These are phyloP conservation scores for Genyomyrus donnyi DNA, from an alignment of 2,113 vertebrate species.

Conservation along the genomic window DNA sequence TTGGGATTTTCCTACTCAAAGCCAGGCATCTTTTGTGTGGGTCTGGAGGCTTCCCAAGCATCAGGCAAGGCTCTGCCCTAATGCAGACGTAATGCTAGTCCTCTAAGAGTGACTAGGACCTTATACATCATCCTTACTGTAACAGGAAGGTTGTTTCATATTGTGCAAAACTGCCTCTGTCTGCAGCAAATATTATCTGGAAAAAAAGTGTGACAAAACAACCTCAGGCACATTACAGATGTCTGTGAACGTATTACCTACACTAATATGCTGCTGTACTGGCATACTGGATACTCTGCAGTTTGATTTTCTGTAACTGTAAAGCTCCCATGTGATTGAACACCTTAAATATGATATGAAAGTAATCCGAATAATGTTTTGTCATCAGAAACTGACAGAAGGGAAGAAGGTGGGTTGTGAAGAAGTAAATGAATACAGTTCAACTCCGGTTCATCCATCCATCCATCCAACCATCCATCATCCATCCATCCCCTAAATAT, in stretches of 20 bases:
- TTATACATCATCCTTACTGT: background rate
- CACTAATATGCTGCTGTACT: background rate
- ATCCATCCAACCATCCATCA: background rate
- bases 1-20: background rate
- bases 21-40: background rate
- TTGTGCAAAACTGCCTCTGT: background rate
- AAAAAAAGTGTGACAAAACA: background rate
- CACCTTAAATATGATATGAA: background rate
- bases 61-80: background rate
- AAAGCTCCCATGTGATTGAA: background rate
- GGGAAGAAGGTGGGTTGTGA: background rate
- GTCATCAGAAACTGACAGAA: background rate
- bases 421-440: background rate
- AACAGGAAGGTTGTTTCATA: background rate
- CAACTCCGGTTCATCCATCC: background rate
- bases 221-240: background rate
- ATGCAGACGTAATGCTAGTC: background rate
- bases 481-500: background rate
- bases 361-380: background rate
- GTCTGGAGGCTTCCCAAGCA: background rate
- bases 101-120: background rate
- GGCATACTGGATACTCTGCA: background rate
- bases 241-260: background rate
- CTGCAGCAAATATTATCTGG: background rate
- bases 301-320: background rate